phyloP scores from a whole-genome alignment of 2,113 vertebrate species.

The Stegostoma tigrinum region DNA sequence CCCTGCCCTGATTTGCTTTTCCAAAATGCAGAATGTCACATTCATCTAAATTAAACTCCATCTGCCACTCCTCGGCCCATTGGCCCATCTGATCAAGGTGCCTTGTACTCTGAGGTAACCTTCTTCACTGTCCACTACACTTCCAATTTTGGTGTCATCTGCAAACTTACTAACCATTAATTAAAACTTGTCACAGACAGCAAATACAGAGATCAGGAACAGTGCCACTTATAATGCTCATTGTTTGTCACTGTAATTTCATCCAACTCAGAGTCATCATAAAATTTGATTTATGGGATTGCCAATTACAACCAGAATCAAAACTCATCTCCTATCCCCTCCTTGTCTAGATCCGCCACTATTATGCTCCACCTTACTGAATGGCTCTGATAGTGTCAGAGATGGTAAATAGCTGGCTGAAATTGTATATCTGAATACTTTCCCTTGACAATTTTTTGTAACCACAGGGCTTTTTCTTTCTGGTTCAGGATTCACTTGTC shows the following conservation, averaged over 20 bases:
- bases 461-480: not conserved
- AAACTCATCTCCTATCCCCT: too few relatives aligned
- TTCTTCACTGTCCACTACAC: too few relatives aligned
- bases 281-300: not conserved
- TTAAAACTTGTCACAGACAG: not conserved
- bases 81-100: too few relatives aligned
- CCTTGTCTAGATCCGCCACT: not conserved
- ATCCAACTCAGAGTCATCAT: not conserved
- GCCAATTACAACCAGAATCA: not conserved
- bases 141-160: too few relatives aligned
- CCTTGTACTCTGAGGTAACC: too few relatives aligned
- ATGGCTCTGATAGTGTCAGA: not conserved
- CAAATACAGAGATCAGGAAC: conserved; percentile 38
- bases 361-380: not conserved
- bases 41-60: too few relatives aligned
- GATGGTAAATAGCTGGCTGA: not conserved
- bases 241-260: not conserved
- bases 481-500: not conserved
- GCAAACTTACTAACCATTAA: not conserved
- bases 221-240: conserved; percentile 39
- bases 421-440: conserved; percentile 20
- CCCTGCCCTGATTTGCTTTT: too few relatives aligned
- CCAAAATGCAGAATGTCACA: too few relatives aligned
- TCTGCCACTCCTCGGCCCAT: too few relatives aligned
- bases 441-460: not conserved